Base-by-base conservation (phyloP, 2,113 vertebrate species). In the Equus przewalskii region DNA sequence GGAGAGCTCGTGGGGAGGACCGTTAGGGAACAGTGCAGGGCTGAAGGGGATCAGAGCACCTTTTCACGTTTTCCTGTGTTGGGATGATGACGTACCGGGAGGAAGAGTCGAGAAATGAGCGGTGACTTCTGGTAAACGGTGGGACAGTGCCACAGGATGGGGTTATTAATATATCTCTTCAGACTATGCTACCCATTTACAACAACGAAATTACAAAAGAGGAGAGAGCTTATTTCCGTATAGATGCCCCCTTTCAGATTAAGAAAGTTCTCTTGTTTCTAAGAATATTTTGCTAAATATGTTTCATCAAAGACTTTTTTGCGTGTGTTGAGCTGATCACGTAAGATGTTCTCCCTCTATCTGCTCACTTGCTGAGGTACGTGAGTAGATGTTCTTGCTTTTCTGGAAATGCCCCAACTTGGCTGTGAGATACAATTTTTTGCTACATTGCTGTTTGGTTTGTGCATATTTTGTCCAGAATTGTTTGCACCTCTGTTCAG, bases 341-440 rank as follows among this genome's bases (percentile, higher is more conserved):
- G 0, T 30, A 14, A 4, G 24, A 19, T 8, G 46, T 70, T 41
- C 49, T 26, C 54, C 44, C 13, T 81, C 54, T 16, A 3, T 19
- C 26, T 3, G 36, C 22, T 36, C 60, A 14, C 22, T 18, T 41
- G 24, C 64, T 72, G 26, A 41, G 22, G 56, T 16, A 18, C 4
- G 0, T 0, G 36, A 58, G 41, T 22, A 60, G 60, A 6, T 58
- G 26, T 67, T 60, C 24, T 22, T 78, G 21, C 60, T 65, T 49
- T 4, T 80, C 65, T 4, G 84, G 44, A 12, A 62, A 13, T 9
- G 4, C 1, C 84, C 33, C 24, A 0, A 60, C 22, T 3, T 1
- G 24, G 24, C 22, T 5, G 0, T 4, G 76, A 22, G 6, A 4
- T 2, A 1, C 12, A 18, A 5, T 16, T 46, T 18, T 28, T 7